Conservation (phyloP, 2,797 vertebrate genomes). For the Danio tinwini region DNA sequence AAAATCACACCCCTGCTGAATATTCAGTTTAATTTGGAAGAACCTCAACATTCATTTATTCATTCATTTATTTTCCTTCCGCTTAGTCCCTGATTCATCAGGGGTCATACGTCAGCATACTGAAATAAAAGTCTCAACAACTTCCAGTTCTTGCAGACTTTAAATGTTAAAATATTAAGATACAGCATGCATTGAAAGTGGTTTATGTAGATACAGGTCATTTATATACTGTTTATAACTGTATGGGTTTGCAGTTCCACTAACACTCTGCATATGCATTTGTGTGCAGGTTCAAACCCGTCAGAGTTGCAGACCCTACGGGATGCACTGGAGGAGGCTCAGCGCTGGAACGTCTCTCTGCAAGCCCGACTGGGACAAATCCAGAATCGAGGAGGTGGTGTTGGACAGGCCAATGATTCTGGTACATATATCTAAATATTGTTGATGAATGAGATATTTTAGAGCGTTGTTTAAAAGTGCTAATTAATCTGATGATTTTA, state of each 20-base stretch:
- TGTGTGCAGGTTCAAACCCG: slow-evolving; percentile 55
- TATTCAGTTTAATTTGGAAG: no score
- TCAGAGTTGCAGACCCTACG: slow-evolving; percentile 76
- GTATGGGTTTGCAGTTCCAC: neutral
- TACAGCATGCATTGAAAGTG: no score
- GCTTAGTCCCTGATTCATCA: no score
- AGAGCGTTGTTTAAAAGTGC: neutral
- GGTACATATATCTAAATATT: slow-evolving; percentile 59
- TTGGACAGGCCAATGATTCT: slow-evolving; percentile 77
- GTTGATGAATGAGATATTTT: neutral
- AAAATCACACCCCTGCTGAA: no score
- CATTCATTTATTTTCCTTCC: no score
- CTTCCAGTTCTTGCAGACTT: no score
- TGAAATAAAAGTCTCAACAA: no score
- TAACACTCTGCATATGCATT: slow-evolving; percentile 28
- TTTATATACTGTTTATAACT: no score
- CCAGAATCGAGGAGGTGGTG: slow-evolving; percentile 80
- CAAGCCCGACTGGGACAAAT: slow-evolving; percentile 82
- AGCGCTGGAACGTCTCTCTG: slow-evolving; percentile 82
- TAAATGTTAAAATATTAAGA: no score
- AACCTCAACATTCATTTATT: no score
- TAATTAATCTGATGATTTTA: slow-evolving; percentile 59
- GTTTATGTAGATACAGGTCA: no score
- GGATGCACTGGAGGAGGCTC: slow-evolving; percentile 82
- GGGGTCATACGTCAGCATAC: no score